Base-by-base conservation (phyloP, 1,140 invertebrate genomes). In the Parasteatoda tepidariorum region DNA sequence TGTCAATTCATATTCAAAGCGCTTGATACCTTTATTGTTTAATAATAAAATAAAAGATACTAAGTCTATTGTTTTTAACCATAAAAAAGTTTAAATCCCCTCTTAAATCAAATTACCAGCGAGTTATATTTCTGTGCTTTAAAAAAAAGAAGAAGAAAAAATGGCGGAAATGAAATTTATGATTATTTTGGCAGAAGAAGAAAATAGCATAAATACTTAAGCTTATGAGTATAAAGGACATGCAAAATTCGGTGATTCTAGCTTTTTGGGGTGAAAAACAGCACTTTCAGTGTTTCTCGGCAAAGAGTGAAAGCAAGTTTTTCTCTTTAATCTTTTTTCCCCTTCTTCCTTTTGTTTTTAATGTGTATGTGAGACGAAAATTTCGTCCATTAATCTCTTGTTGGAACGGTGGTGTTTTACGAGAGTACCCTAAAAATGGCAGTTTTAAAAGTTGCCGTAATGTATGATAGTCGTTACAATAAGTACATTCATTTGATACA, bases 401-500 rank as follows among this genome's bases (percentile, higher is more conserved):
- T 41, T 24, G 22, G 22, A 18, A 64, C 24, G 15, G 26, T 55
- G 31, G 61, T 64, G 68, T 73, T 83, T 83, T 74, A 73, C 41
- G 70, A 66, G 61, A 64, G 59, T 41, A 67, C 70, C 70, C 81
- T 74, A 83, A 83, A 83, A 83, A 83, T 83, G 81, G 81, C 81
- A 83, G 81, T 74, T 83, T 83, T 83, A 83, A 83, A 83, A 83
- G 68, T 83, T 83, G 57, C 64, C 78, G 59, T 83, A 83, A 83
- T 73, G 68, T 83, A 83, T 83, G 81, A 73, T 34, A 67, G 81
- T 74, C 81, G 81, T 83, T 83, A 83, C 81, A 83, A 83, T 83
- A 83, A 83, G 81, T 83, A 83, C 81, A 83, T 83, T 73, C 81
- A 83, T 73, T 83, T 83, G 81, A 83, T 83, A 83, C 81, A 83